These are phyloP conservation scores for Drosophila orena DNA, from an alignment of 1,140 invertebrate genomes.

Conservation along the genomic window DNA sequence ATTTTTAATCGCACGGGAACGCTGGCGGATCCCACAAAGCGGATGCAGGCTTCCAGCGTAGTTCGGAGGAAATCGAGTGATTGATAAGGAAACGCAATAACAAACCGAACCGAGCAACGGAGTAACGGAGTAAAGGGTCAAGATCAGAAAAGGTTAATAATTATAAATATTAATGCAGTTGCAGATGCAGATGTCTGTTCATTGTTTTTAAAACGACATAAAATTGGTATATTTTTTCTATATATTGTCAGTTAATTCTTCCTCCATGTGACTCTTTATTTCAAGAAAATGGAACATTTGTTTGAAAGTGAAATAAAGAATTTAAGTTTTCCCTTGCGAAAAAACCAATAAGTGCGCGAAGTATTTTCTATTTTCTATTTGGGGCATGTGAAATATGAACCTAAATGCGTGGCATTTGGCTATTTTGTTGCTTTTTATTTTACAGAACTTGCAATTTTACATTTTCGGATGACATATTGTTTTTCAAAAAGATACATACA, in stretches of 20 bases:
- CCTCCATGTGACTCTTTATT: constrained; percentile 16
- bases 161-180: constrained; percentile 40
- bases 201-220: constrained; percentile 47
- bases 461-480: constrained; percentile 26
- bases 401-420: not conserved
- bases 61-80: constrained; percentile 19
- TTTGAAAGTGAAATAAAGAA: constrained; percentile 32
- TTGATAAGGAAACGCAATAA: not conserved
- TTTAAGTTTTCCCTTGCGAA: constrained; percentile 30
- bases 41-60: constrained; percentile 16
- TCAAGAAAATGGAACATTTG: constrained; percentile 8
- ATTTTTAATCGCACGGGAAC: constrained; percentile 24
- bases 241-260: constrained; percentile 45
- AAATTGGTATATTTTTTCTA: constrained; percentile 48
- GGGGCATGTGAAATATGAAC: not conserved
- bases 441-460: constrained; percentile 20
- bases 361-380: not conserved
- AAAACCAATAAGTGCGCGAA: not conserved
- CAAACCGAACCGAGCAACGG: not conserved
- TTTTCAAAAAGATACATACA: constrained; percentile 19
- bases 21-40: constrained; percentile 12
- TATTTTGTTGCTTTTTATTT: constrained; percentile 17
- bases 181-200: constrained; percentile 38
- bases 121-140: not conserved
- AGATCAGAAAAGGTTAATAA: constrained; percentile 16